phyloP scores from a whole-genome alignment of 2,888 invertebrate genomes.

The Phaedon cochleariae region DNA sequence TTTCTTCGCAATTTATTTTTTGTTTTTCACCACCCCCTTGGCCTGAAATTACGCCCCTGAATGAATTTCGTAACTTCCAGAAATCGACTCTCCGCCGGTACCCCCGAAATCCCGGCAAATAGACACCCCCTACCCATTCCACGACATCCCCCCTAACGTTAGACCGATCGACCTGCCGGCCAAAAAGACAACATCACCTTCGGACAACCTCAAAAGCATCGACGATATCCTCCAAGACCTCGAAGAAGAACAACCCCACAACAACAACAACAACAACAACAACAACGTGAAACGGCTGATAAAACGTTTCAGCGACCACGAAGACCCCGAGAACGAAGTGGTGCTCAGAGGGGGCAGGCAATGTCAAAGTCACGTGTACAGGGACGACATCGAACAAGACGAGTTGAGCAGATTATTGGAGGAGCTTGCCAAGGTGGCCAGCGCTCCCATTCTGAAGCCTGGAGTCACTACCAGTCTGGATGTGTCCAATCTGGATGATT shows the following conservation, averaged over 20 bases:
- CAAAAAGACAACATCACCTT: slow-evolving; percentile 31
- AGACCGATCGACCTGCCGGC: slow-evolving; percentile 32
- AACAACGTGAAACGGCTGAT: slow-evolving; percentile 53
- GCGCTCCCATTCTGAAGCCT: slow-evolving; percentile 58
- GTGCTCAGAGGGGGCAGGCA: slow-evolving; percentile 37
- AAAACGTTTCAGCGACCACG: slow-evolving; percentile 54
- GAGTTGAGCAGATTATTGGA: slow-evolving; percentile 57
- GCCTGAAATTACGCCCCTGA: neutral
- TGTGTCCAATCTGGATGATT: slow-evolving; percentile 50
- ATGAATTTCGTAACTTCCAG: slow-evolving; percentile 7
- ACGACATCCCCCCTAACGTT: slow-evolving; percentile 50
- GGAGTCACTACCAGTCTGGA: slow-evolving; percentile 59
- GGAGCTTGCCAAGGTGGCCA: slow-evolving; percentile 59
- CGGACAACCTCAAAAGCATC: slow-evolving; percentile 46
- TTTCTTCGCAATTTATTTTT: too few relatives aligned
- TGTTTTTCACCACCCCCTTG: too few relatives aligned
- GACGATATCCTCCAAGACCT: slow-evolving; percentile 57
- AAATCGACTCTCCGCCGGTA: slow-evolving; percentile 19
- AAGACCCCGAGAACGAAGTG: slow-evolving; percentile 40
- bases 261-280: slow-evolving; percentile 12
- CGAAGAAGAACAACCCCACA: slow-evolving; percentile 37
- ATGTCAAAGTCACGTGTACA: slow-evolving; percentile 16
- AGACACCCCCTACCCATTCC: slow-evolving; percentile 48
- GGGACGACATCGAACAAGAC: slow-evolving; percentile 51
- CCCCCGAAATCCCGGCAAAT: slow-evolving; percentile 39